Evolutionary conservation across 2,797 vertebrate species (phyloP), one percentile per base, ranked within the genome.

Genomic region (Enteromius paludinosus): DNA sequence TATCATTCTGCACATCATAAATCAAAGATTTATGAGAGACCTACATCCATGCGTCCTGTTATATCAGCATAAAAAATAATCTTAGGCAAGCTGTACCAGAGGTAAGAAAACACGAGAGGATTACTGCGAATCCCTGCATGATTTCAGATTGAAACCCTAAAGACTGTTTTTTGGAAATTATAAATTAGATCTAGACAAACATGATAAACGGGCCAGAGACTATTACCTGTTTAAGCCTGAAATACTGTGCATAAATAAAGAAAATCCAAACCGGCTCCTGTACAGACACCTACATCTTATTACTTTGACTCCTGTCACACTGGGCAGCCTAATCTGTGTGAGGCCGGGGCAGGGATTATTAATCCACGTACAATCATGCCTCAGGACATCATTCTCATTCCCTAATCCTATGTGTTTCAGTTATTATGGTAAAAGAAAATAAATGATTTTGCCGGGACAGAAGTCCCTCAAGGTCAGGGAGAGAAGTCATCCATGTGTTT

Each of bases 271-370:
- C 30, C 23, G 14, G 14, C 20, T 64, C 12, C 15, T 54, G 64
- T 41, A 47, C 35, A 47, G 38, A 81, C 65, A 85, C 59, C 35
- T 35, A n/a, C 11, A 59, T 88, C 83, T 87, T 87, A 81, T 88
- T 83, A 85, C 9, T 68, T 79, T 56, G 20, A 6, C 52, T 83
- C 33, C 68, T n/a, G 38, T 66, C 65, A 45, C 80, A 54, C 79
- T 78, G 62, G 65, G 52, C 15, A 80, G 28, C 28, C 80, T 93
- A 92, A 94, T 94, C 93, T 92, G 83, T 89, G 74, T 77, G 28
- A 92, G 92, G 61, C 88, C 86, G 82, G 64, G 88, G 84, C 83
- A 86, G 86, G 90, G 89, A 90, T 93, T 92, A 89, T 87, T 93
- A 93, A 93, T 94, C 91, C 88, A 92, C 76, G 87, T 86, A 90